These are phyloP conservation scores for Ictalurus punctatus DNA, from an alignment of 2,113 vertebrate genomes.

Conservation along the genomic window DNA sequence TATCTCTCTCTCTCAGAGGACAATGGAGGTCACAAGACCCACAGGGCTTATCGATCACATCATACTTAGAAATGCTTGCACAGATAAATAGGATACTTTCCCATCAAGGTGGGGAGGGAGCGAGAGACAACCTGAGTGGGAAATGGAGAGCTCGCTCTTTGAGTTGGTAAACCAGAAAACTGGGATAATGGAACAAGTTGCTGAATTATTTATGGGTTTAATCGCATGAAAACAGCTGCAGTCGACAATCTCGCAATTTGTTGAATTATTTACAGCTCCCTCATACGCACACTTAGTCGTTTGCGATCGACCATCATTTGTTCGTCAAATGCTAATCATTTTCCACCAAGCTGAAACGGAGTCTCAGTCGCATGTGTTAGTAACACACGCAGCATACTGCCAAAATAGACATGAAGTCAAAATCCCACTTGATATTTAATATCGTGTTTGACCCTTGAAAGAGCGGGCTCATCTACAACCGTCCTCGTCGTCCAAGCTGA, in stretches of 20 bases:
- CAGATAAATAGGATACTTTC: constrained; percentile 55
- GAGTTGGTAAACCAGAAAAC: constrained; percentile 41
- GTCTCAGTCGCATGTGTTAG: neutral
- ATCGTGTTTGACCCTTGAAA: neutral
- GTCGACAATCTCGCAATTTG: neutral
- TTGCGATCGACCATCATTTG: neutral
- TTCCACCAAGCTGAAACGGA: neutral
- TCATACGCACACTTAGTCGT: neutral
- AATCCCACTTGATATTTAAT: neutral
- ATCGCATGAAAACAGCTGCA: constrained; percentile 29
- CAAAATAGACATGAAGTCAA: neutral
- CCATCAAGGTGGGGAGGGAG: constrained; percentile 32
- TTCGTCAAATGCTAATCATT: neutral
- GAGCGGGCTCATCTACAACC: neutral
- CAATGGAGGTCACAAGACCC: constrained; percentile 44
- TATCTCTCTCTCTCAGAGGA: constrained; percentile 24
- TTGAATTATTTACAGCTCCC: constrained; percentile 34
- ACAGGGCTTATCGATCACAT: constrained; percentile 46
- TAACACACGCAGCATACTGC: neutral
- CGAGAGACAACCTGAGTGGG: constrained; percentile 34
- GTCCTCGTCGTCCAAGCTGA: neutral
- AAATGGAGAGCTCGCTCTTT: constrained; percentile 54
- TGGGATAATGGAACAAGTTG: constrained; percentile 57
- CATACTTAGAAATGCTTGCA: constrained; percentile 49
- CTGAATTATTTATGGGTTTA: constrained; percentile 65